Evolutionary conservation across 2,113 vertebrate species (phyloP).

Genomic region (Nicator chloris): DNA sequence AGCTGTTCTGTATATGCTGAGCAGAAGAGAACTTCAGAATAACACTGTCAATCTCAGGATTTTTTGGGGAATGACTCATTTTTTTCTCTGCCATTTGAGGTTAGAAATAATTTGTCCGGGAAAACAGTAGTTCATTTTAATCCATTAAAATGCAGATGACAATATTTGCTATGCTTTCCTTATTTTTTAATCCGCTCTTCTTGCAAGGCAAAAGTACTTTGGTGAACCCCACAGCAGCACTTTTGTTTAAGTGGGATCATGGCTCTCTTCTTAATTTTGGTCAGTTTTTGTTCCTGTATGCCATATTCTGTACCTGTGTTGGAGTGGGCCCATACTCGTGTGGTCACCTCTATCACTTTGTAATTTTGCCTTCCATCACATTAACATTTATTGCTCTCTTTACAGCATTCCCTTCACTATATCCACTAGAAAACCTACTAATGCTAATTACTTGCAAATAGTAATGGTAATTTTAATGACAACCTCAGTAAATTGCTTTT

Average conservation of each 20-base stretch:
- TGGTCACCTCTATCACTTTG: neutral
- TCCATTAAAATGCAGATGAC: neutral
- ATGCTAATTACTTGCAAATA: conserved; percentile 47
- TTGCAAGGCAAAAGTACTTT: neutral
- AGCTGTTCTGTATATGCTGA: neutral
- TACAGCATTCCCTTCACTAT: neutral
- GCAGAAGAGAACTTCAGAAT: neutral
- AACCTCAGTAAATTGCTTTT: conserved; percentile 33
- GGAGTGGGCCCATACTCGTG: neutral
- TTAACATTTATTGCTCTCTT: conserved; percentile 33
- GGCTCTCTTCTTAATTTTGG: neutral
- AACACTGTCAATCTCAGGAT: neutral
- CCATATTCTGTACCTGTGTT: neutral
- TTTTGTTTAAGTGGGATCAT: neutral
- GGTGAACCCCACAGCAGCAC: neutral
- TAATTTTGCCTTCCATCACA: conserved; percentile 1
- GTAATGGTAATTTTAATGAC: conserved; percentile 35
- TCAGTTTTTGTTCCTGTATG: neutral
- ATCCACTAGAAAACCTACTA: neutral
- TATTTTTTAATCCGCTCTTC: neutral
- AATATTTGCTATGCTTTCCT: neutral
- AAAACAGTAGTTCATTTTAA: neutral
- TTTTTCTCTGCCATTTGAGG: neutral
- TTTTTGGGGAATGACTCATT: neutral
- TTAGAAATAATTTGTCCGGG: neutral